These are phyloP conservation scores for Tetranychus urticae DNA, from an alignment of 1,140 invertebrate species.

Conservation along the genomic window DNA sequence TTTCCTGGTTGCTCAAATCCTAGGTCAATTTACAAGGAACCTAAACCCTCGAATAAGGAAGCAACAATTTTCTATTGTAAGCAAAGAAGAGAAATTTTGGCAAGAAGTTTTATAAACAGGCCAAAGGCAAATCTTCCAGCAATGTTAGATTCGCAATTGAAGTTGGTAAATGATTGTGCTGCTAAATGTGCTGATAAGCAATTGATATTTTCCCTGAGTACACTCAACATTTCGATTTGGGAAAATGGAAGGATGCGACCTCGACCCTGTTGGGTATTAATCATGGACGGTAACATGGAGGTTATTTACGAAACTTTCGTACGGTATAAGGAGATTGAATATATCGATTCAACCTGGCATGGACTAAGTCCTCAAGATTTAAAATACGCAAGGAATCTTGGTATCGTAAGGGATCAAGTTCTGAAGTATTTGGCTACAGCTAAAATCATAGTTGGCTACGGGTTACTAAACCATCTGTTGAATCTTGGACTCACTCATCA, in stretches of 20 bases:
- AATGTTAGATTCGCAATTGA: no score
- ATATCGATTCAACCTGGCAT: not conserved
- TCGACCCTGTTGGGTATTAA: not conserved
- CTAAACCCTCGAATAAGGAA: no score
- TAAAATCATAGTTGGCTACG: not conserved
- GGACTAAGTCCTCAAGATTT: not conserved
- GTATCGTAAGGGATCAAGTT: not conserved
- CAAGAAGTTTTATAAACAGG: no score
- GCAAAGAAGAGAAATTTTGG: no score
- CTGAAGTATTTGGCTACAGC: not conserved
- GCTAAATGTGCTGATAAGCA: no score
- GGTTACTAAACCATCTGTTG: not conserved
- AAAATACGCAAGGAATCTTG: not conserved
- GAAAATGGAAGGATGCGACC: not conserved
- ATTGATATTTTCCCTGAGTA: no score
- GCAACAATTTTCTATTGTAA: no score
- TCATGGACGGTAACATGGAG: not conserved
- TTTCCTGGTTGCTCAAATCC: no score
- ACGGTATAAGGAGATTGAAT: not conserved
- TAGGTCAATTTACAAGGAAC: no score
- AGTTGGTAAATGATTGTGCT: no score
- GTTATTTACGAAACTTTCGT: not conserved
- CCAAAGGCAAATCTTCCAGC: no score
- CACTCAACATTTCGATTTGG: no score
- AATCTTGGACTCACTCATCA: not conserved